Evolutionary conservation across 2,797 vertebrate genomes (phyloP).

Genomic region (Poecilia gillii): DNA sequence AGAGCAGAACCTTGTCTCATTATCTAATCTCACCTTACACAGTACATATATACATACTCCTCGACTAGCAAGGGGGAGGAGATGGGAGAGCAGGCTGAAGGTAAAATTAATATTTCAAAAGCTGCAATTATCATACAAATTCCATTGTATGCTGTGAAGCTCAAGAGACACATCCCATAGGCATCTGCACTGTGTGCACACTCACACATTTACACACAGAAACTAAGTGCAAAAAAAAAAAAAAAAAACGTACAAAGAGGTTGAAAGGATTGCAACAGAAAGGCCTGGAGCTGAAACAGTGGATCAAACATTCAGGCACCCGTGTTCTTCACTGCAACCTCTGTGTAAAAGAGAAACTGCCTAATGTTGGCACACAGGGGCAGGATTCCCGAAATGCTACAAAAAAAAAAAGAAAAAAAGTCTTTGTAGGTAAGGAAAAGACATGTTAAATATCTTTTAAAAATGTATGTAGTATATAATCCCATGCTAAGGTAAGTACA

Average conservation of each 20-base stretch:
- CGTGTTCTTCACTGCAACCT: slow-evolving; percentile 65
- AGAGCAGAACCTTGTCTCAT: slow-evolving; percentile 40
- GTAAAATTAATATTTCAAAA: slow-evolving; percentile 74
- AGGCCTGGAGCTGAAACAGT: slow-evolving; percentile 59
- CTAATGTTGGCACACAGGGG: not conserved
- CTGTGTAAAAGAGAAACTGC: slow-evolving; percentile 49
- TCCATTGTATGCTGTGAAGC: slow-evolving; percentile 60
- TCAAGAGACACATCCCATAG: slow-evolving; percentile 26
- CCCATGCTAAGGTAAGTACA: not conserved
- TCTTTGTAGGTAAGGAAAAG: slow-evolving; percentile 25
- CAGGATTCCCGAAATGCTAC: slow-evolving; percentile 27
- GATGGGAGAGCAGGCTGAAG: slow-evolving; percentile 56
- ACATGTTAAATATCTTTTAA: slow-evolving; percentile 24
- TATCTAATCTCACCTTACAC: slow-evolving; percentile 39
- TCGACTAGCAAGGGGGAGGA: slow-evolving; percentile 48
- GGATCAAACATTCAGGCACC: slow-evolving; percentile 72
- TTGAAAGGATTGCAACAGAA: slow-evolving; percentile 66
- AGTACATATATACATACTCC: slow-evolving; percentile 11
- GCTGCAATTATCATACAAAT: slow-evolving; percentile 72
- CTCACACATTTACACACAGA: slow-evolving; percentile 21
- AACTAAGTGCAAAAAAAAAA: slow-evolving; percentile 54
- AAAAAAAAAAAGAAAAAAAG: slow-evolving; percentile 13
- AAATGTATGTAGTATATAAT: slow-evolving; percentile 14
- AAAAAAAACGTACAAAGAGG: slow-evolving; percentile 55
- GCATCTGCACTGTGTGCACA: slow-evolving; percentile 19